These are phyloP conservation scores for Azemiops feae DNA, from an alignment of 2,113 vertebrate species.

Conservation along the genomic window DNA sequence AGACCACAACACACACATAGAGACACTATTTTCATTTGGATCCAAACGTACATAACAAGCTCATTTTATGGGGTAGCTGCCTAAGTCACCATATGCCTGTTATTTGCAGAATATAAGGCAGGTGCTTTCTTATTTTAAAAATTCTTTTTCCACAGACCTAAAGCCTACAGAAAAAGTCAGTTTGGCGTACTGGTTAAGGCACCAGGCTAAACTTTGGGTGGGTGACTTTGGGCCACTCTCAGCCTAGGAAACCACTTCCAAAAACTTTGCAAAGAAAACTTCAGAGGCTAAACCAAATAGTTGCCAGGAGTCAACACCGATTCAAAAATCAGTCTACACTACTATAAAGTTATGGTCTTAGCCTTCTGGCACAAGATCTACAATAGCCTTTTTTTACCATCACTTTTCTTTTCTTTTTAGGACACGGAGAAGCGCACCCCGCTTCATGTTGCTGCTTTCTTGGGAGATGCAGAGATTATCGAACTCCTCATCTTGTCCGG, in stretches of 20 bases:
- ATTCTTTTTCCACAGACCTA: not conserved
- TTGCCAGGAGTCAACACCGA: not conserved
- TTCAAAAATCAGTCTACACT: not conserved
- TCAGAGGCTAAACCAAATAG: not conserved
- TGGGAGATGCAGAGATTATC: slow-evolving; percentile 94
- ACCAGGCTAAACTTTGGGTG: not conserved
- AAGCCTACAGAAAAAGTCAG: not conserved
- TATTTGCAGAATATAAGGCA: not conserved
- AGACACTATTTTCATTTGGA: not conserved
- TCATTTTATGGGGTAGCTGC: not conserved
- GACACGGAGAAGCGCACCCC: slow-evolving; percentile 94
- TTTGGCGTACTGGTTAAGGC: not conserved
- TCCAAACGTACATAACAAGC: not conserved
- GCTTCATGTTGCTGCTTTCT: slow-evolving; percentile 90
- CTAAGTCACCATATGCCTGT: not conserved
- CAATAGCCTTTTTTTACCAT: not conserved
- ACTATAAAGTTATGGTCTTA: not conserved
- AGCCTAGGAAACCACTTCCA: not conserved
- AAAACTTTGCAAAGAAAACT: not conserved
- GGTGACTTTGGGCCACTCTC: not conserved
- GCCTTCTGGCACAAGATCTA: not conserved
- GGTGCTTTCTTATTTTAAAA: not conserved
- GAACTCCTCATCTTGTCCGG: slow-evolving; percentile 96
- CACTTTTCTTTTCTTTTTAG: slow-evolving; percentile 66
- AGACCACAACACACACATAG: not conserved